Percentiles rank a stretch among this genome's conserved stretches.
phyloP scores from a whole-genome alignment of 2,797 vertebrate genomes.

The Holocentrus rufus region DNA sequence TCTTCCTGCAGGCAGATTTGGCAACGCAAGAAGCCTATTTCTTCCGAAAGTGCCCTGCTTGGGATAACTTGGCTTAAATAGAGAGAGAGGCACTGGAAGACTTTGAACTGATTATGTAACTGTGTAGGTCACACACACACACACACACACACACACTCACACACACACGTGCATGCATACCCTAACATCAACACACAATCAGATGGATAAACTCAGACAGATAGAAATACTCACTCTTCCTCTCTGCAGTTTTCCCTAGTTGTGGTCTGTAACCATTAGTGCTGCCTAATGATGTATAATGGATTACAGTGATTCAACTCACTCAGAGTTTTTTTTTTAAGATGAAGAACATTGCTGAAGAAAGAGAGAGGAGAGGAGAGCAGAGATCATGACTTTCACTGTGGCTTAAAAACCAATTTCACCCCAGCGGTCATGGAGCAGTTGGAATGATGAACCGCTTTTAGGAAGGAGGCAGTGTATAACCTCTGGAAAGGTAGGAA shows the following conservation, averaged over 20 bases:
- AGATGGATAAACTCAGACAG: background rate
- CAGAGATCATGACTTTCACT: background rate
- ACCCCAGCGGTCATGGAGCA: background rate
- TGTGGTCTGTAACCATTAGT: constrained; percentile 5
- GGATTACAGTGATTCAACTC: background rate
- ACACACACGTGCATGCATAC: background rate
- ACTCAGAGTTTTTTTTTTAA: background rate
- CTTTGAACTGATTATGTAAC: constrained; percentile 60
- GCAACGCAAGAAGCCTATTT: constrained; percentile 29
- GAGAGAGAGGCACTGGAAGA: constrained; percentile 19
- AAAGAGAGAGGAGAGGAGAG: background rate
- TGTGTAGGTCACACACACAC: constrained; percentile 16
- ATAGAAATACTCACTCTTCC: background rate
- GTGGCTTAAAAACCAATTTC: background rate
- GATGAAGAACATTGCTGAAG: too few relatives aligned
- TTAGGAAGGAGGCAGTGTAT: background rate
- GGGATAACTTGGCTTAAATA: constrained; percentile 19
- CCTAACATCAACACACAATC: background rate
- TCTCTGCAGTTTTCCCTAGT: background rate
- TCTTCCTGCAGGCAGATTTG: constrained; percentile 41
- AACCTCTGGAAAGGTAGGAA: too few relatives aligned
- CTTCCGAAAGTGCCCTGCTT: constrained; percentile 39
- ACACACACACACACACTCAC: background rate
- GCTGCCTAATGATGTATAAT: constrained; percentile 1
- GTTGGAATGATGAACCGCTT: background rate